Conservation (phyloP, 2,113 vertebrate species). For the Suncus etruscus region DNA sequence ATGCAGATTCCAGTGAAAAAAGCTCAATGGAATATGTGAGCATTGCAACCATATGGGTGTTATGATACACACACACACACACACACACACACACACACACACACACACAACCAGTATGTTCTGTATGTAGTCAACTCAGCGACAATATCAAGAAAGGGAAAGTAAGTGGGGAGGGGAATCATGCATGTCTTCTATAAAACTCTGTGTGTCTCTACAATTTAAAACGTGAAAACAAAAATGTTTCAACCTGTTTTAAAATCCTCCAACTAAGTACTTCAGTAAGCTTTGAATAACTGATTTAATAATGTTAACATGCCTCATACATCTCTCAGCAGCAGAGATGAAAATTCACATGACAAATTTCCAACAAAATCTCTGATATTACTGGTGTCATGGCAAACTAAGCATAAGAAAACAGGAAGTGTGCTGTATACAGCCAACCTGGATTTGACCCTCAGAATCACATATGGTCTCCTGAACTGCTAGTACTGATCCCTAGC, state of each 20-base stretch:
- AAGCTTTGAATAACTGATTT: background rate
- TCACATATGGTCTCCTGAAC: too few relatives aligned
- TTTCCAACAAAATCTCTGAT: background rate
- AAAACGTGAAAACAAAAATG: background rate
- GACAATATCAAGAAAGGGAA: too few relatives aligned
- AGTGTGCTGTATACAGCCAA: too few relatives aligned
- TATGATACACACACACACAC: too few relatives aligned
- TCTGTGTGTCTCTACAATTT: background rate
- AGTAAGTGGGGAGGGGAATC: background rate
- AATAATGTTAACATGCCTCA: background rate
- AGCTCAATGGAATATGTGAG: too few relatives aligned
- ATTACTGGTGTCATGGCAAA: background rate
- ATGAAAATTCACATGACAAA: slow-evolving; percentile 13
- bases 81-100: too few relatives aligned
- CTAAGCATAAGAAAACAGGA: background rate
- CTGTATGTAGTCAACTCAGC: too few relatives aligned
- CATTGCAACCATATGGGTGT: too few relatives aligned
- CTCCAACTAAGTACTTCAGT: background rate
- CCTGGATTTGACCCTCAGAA: too few relatives aligned
- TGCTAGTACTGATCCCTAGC: too few relatives aligned
- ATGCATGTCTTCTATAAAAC: background rate
- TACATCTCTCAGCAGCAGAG: background rate
- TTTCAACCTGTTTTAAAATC: background rate
- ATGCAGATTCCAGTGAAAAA: too few relatives aligned
- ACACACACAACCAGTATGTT: too few relatives aligned